Base-by-base conservation (phyloP, 2,113 vertebrate genomes). In the Arenaria interpres region DNA sequence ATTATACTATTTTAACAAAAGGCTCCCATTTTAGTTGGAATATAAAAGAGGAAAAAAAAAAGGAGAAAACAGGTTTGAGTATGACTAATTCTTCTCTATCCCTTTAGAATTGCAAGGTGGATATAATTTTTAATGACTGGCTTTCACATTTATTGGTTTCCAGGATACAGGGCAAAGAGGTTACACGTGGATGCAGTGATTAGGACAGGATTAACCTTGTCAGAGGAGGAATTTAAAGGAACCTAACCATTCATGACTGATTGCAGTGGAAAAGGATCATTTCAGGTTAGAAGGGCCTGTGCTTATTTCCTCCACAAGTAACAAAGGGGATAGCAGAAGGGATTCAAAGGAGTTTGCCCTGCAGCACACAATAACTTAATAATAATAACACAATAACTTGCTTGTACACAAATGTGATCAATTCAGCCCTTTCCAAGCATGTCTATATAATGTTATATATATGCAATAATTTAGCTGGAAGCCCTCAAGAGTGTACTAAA, bases 171-270 rank as follows among this genome's bases (percentile, higher is more conserved):
- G 46, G 50, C 76, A 94, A 79, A 90, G 45, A 92, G 73, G 79
- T 90, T 79, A 93, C 60, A 92, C 1, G 6, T 74, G 53, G 60
- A 86, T 71, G 48, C 39, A 0, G 3, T 54, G 39, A 91, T 88
- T 86, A 93, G 63, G 67, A 63, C 37, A 54, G 67, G 69, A 93
- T 93, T 96, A 96, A 93, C 88, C 64, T 85, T 84, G 87, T 84
- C 72, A 67, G 68, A 88, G 12, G 10, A 9, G 28, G 39, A 77
- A 75, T 82, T 95, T 69, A 87, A 82, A 91, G 45, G 53, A 75
- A 66, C 86, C 39, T 81, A 93, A 95, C 67, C 7, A 13, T 53
- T 96, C 50, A 37, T 41, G 63, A 83, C 54, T 76, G 51, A 89
- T 3, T 30, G 51, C 76, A 73, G 30, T 6, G 67, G 67, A 41